These are phyloP conservation scores for Heptranchias perlo DNA, from an alignment of 2,113 vertebrate species.

Conservation along the genomic window DNA sequence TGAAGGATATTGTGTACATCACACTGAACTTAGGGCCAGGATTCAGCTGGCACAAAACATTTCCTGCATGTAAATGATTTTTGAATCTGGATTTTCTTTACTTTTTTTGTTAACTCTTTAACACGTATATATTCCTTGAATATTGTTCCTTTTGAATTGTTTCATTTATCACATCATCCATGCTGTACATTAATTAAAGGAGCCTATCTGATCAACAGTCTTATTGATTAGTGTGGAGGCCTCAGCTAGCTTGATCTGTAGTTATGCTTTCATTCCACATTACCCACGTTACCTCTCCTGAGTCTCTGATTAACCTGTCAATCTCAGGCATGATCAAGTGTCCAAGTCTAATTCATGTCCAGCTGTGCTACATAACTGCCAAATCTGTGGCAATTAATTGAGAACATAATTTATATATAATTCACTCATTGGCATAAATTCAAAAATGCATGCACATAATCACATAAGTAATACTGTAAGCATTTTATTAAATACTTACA, in stretches of 20 bases:
- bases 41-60: not conserved
- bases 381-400: slow-evolving; percentile 10
- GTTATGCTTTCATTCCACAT: not conserved
- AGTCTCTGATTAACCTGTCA: slow-evolving; percentile 14
- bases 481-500: not conserved
- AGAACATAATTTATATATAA: not conserved
- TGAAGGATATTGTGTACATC: slow-evolving; percentile 41
- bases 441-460: not conserved
- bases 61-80: not conserved
- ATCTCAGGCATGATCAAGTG: not conserved
- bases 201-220: not conserved
- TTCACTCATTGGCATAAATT: not conserved
- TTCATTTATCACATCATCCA: not conserved
- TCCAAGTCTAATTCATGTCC: not conserved
- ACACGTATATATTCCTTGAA: not conserved
- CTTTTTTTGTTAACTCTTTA: not conserved
- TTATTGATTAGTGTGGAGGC: not conserved
- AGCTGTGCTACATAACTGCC: not conserved
- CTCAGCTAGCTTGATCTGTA: not conserved
- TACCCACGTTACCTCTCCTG: not conserved
- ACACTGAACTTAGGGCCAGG: not conserved
- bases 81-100: not conserved
- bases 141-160: not conserved
- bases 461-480: not conserved
- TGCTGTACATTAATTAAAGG: not conserved